Evolutionary conservation across 2,888 invertebrate species (phyloP), one percentile per base, ranked within the genome.

Genomic region (Clostera curtula): DNA sequence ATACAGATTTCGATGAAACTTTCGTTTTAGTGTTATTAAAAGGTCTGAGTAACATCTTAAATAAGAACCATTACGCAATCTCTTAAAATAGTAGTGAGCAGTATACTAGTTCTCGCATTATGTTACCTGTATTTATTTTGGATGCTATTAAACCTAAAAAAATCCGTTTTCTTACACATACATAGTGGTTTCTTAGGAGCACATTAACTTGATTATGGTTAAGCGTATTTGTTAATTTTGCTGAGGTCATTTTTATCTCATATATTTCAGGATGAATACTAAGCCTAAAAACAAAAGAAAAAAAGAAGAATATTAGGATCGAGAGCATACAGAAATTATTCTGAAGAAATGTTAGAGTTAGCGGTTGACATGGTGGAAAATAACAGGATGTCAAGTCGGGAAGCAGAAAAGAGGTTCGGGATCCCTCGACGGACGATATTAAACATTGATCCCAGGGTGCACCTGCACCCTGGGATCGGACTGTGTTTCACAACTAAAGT

Each of bases 361-460:
- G 34, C 31, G 12, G 31, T 32, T 8, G 30, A 40, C 5, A 17
- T 29, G 24, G 27, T 40, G n/a, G 15, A 11, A 27, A 29, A 30
- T 4, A 15, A 15, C 15, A 15, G 15, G 15, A 15, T 15, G 15
- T 15, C 15, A 5, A 19, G 9, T 15, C 12, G 12, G 12, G 27
- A 37, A 5, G 39, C 43, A 6, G 43, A 43, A 40, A 39, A 40
- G 23, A 10, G 12, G 15, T 37, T 37, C 21, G 26, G 34, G 5
- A 41, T 44, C 15, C 44, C 44, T 5, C 35, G 42, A 5, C 27
- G 40, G 12, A 40, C 44, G 9, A 33, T 44, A 13, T 12, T 27
- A 23, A 40, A 44, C 20, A 44, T 35, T 35, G n/a, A 34, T 5
- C 32, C 34, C 25, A 28, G 33, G n/a, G 3, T 15, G 2, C 40